phyloP scores from a whole-genome alignment of 2,113 vertebrate genomes.

The Bos javanicus region DNA sequence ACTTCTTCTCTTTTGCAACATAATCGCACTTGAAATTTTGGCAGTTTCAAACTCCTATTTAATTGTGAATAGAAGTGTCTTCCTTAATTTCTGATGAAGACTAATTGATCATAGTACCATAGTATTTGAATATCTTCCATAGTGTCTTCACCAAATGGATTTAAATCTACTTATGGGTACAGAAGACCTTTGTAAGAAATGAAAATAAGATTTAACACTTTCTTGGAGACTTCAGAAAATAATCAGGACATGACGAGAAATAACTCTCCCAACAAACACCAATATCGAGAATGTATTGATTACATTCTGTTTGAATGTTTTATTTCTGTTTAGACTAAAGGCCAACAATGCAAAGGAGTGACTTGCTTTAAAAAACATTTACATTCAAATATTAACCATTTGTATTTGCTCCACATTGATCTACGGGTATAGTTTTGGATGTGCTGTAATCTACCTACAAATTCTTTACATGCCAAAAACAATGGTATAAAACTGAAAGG shows the following conservation, averaged over 20 bases:
- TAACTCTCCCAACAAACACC: not conserved
- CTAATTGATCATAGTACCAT: not conserved
- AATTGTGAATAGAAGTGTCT: not conserved
- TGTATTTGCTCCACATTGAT: not conserved
- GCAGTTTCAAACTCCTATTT: not conserved
- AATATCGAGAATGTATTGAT: not conserved
- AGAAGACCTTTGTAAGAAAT: not conserved
- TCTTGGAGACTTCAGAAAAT: not conserved
- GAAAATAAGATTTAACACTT: not conserved
- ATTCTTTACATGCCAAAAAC: not conserved
- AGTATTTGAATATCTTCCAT: not conserved
- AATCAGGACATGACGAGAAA: not conserved
- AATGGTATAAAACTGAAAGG: not conserved
- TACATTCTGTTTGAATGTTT: not conserved
- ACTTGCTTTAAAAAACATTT: not conserved
- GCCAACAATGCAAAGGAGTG: not conserved
- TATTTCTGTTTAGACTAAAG: constrained; percentile 15
- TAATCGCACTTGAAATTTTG: not conserved
- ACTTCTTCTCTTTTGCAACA: not conserved
- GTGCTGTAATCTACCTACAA: not conserved
- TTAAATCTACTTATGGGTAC: not conserved
- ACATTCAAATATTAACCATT: not conserved
- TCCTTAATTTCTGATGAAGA: not conserved
- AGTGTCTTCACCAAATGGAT: not conserved
- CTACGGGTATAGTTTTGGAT: not conserved